These are phyloP conservation scores for Caerostris extrusa DNA, from an alignment of 1,140 invertebrate species.

Conservation along the genomic window DNA sequence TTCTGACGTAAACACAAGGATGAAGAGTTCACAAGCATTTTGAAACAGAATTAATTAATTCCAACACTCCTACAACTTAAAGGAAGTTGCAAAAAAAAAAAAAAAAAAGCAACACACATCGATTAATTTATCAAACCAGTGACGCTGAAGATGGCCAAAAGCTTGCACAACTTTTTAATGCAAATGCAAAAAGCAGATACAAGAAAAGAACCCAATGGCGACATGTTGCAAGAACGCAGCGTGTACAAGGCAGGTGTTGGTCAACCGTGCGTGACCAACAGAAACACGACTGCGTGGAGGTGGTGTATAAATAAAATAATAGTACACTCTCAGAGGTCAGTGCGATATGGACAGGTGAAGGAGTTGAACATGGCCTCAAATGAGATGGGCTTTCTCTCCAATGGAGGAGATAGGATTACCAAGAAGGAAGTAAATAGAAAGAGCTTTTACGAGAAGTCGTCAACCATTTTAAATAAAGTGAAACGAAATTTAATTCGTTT, in stretches of 20 bases:
- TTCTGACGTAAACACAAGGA: too few species aligned
- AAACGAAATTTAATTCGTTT: not conserved
- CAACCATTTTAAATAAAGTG: too few species aligned
- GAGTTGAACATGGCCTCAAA: not conserved
- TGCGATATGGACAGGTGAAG: slow-evolving; percentile 66
- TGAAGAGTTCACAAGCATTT: not conserved
- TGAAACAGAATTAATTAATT: not conserved
- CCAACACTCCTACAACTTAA: not conserved
- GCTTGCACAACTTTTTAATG: not conserved
- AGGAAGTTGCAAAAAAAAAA: too few species aligned
- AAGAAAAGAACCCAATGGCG: not conserved
- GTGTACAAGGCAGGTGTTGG: slow-evolving; percentile 58
- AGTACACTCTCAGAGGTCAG: not conserved
- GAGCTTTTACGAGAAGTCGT: not conserved
- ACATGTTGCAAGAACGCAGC: not conserved
- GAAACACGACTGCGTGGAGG: slow-evolving; percentile 3
- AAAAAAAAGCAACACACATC: not conserved
- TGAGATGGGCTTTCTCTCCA: not conserved
- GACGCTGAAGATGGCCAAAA: not conserved
- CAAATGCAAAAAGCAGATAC: not conserved
- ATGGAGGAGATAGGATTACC: not conserved
- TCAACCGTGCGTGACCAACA: slow-evolving; percentile 42
- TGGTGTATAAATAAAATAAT: slow-evolving; percentile 13
- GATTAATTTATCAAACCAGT: not conserved
- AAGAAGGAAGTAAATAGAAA: not conserved